phyloP scores from a whole-genome alignment of 2,113 vertebrate genomes.

The Aegotheles bennettii region DNA sequence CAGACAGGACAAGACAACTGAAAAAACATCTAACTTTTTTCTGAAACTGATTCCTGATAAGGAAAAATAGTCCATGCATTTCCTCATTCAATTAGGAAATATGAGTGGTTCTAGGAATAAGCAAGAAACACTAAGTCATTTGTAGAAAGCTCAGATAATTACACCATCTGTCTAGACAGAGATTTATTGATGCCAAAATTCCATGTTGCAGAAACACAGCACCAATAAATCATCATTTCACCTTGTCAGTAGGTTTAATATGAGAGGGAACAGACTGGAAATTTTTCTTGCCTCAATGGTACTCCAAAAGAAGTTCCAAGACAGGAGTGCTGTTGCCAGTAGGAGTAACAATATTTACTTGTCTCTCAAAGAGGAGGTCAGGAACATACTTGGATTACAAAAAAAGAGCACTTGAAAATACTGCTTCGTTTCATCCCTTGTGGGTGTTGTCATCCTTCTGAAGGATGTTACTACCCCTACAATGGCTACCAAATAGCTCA shows the following conservation, averaged over 20 bases:
- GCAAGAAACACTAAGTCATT: slow-evolving; percentile 13
- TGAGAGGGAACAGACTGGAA: neutral
- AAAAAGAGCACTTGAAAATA: neutral
- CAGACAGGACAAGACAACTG: neutral
- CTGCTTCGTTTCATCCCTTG: neutral
- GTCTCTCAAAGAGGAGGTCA: neutral
- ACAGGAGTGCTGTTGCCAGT: neutral
- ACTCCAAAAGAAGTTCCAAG: neutral
- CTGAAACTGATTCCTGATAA: neutral
- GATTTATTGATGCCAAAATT: slow-evolving; percentile 6
- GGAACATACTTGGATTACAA: neutral
- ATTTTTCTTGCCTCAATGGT: neutral
- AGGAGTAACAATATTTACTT: neutral
- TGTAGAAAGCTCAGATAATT: slow-evolving; percentile 14
- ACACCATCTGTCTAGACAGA: slow-evolving; percentile 5
- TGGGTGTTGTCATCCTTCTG: neutral
- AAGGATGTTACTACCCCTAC: neutral
- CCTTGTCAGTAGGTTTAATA: neutral
- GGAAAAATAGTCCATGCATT: neutral
- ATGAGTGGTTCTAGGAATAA: slow-evolving; percentile 9
- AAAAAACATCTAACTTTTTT: neutral
- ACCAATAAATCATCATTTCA: neutral
- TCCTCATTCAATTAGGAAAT: neutral
- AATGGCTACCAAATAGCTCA: neutral
- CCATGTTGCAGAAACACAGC: neutral